A percentile compares a stretch with the other conserved stretches of the same genome.
Conservation (phyloP, 2,888 invertebrate genomes). For the Stenotaenia linearis region DNA sequence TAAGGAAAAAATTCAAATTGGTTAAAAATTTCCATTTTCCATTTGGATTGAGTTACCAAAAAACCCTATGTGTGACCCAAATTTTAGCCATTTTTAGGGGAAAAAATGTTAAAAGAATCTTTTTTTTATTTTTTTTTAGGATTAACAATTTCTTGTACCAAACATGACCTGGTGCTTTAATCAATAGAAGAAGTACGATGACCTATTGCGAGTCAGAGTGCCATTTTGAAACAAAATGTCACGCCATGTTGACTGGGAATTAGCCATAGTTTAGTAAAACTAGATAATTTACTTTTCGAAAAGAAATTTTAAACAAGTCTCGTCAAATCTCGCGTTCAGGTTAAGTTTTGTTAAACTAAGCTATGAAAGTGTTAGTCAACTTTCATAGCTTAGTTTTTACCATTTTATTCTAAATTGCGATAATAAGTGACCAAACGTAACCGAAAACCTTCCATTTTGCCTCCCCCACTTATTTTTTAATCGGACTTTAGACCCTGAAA, state of each 20-base stretch:
- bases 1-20: neutral
- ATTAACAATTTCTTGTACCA: neutral
- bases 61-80: neutral
- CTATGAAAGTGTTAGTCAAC: too few relatives aligned
- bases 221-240: neutral
- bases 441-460: neutral
- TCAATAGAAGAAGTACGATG: slow-evolving; percentile 17
- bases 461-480: neutral
- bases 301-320: too few relatives aligned
- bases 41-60: slow-evolving; percentile 8
- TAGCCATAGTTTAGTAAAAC: neutral
- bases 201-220: slow-evolving; percentile 1
- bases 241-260: neutral
- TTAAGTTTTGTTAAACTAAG: too few relatives aligned
- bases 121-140: neutral
- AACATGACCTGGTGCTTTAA: slow-evolving; percentile 20
- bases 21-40: slow-evolving; percentile 8
- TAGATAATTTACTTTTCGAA: too few relatives aligned
- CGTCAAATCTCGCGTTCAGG: too few relatives aligned
- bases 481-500: neutral
- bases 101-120: neutral
- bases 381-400: too few relatives aligned
- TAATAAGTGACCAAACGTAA: neutral
- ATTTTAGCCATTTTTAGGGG: neutral
- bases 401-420: too few relatives aligned